A percentile compares a stretch with the other conserved stretches of the same genome.
Evolutionary conservation across 2,113 vertebrate species (phyloP).

Genomic region (Murina feae): DNA sequence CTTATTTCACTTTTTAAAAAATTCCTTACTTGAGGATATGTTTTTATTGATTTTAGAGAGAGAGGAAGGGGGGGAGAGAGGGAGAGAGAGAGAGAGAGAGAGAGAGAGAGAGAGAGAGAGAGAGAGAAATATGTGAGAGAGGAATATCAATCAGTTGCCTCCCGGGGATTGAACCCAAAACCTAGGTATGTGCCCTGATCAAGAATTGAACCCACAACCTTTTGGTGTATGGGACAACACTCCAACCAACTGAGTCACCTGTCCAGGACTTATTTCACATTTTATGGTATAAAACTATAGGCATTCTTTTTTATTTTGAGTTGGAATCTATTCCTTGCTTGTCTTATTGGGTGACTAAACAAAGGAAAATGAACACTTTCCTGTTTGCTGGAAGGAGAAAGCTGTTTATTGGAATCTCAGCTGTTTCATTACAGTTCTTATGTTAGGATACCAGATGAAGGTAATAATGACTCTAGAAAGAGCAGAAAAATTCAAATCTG

Average conservation of each 20-base stretch:
- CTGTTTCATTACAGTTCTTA: not conserved
- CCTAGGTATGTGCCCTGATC: not conserved
- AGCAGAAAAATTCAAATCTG: not conserved
- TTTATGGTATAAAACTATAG: not conserved
- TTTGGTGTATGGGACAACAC: not conserved
- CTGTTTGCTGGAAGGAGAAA: not conserved
- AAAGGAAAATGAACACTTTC: not conserved
- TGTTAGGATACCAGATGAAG: not conserved
- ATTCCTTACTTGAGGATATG: not conserved
- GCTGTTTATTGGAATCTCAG: not conserved
- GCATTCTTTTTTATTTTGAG: slow-evolving; percentile 18
- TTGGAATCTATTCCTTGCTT: not conserved
- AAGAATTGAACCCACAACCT: not conserved
- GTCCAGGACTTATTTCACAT: not conserved
- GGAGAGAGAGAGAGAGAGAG: not conserved
- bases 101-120: not conserved
- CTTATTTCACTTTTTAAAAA: slow-evolving; percentile 24
- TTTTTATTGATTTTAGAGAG: not conserved
- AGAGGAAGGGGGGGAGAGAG: not conserved
- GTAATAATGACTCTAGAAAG: not conserved
- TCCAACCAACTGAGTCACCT: not conserved
- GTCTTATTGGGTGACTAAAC: not conserved
- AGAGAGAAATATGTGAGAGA: not conserved
- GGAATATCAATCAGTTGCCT: not conserved
- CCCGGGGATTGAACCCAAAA: not conserved